These are phyloP conservation scores for Parus major DNA, from an alignment of 2,113 vertebrate species.

Conservation along the genomic window DNA sequence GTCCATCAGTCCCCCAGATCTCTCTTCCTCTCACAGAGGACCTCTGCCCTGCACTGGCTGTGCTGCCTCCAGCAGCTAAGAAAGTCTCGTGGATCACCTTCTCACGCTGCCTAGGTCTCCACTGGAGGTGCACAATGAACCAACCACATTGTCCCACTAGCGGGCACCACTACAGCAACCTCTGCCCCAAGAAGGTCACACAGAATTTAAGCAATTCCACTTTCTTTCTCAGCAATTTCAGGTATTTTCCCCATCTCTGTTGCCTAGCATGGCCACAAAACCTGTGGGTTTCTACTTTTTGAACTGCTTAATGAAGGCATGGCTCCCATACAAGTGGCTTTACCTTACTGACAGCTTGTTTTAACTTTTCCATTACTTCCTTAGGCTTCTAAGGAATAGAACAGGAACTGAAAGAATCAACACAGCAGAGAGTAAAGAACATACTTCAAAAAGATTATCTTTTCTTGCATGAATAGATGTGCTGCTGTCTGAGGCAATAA, in stretches of 20 bases:
- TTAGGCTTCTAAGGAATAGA: not conserved
- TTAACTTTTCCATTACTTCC: not conserved
- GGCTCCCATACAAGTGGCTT: not conserved
- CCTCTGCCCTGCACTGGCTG: not conserved
- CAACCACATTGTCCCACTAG: accelerated
- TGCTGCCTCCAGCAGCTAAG: not conserved
- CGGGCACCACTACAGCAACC: accelerated
- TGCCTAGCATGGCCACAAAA: not conserved
- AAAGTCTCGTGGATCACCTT: accelerated
- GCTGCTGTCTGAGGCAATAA: not conserved
- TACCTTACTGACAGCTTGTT: not conserved
- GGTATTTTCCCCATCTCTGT: not conserved
- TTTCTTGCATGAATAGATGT: not conserved
- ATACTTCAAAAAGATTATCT: not conserved
- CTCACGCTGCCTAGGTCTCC: not conserved
- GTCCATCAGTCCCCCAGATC: not conserved
- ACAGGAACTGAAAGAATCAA: not conserved
- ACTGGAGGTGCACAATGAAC: not conserved
- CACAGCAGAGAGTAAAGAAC: not conserved
- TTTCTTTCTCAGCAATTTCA: not conserved
- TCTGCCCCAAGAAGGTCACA: not conserved
- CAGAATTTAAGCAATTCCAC: not conserved
- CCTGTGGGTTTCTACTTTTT: not conserved
- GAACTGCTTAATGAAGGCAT: not conserved
- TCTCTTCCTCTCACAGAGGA: not conserved